phyloP scores from a whole-genome alignment of 2,797 vertebrate genomes.

The Neomorphus geoffroyi region DNA sequence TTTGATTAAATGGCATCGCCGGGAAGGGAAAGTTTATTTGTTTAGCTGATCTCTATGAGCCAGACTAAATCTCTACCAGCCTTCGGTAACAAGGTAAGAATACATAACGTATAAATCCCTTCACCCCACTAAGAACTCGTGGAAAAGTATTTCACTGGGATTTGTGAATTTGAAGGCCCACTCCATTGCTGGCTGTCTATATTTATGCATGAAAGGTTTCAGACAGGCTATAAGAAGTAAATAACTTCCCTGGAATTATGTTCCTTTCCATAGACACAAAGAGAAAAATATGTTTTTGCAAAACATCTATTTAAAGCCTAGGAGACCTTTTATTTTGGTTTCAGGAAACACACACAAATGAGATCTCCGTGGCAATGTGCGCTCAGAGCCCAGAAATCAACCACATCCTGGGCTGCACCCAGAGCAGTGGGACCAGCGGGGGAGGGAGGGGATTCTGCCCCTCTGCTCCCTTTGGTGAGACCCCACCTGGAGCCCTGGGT shows the following conservation, averaged over 20 bases:
- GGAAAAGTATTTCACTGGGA: background rate
- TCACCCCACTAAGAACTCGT: background rate
- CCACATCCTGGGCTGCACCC: too few species aligned
- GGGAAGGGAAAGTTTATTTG: background rate
- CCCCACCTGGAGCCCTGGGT: too few species aligned
- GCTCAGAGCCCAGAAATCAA: too few species aligned
- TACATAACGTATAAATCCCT: background rate
- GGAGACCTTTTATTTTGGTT: background rate
- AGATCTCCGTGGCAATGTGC: background rate
- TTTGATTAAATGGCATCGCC: background rate
- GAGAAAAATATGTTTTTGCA: background rate
- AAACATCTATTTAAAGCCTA: background rate
- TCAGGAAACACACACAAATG: background rate
- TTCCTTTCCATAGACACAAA: background rate
- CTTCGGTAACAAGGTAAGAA: background rate
- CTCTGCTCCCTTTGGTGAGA: too few species aligned
- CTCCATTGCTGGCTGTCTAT: background rate
- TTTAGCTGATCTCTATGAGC: background rate
- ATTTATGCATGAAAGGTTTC: conserved; percentile 2
- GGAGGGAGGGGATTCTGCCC: too few species aligned
- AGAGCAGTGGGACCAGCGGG: too few species aligned
- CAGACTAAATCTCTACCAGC: background rate
- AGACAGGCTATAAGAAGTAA: background rate
- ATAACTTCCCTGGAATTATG: conserved; percentile 1
- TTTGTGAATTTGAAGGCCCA: background rate